These are phyloP conservation scores for Scaptomyza cyrtandrae DNA, from an alignment of 2,888 invertebrate genomes.

Conservation along the genomic window DNA sequence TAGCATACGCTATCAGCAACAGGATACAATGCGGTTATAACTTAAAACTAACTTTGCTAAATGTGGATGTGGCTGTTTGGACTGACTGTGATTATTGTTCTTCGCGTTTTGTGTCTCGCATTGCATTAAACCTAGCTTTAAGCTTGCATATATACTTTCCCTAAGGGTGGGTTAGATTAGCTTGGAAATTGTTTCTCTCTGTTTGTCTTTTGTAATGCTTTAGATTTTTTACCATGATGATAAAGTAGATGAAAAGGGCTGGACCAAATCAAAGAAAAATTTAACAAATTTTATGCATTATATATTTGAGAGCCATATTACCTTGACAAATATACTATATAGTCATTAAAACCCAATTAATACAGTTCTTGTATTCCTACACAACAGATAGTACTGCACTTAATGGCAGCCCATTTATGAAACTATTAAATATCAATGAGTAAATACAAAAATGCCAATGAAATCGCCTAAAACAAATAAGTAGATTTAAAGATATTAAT, in stretches of 20 bases:
- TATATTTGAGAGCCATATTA: too few relatives aligned
- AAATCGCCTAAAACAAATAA: too few relatives aligned
- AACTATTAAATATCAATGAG: too few relatives aligned
- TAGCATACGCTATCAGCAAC: constrained; percentile 59
- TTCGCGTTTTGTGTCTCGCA: constrained; percentile 30
- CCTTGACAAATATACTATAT: too few relatives aligned
- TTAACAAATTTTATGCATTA: too few relatives aligned
- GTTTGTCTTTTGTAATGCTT: constrained; percentile 36
- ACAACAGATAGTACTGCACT: too few relatives aligned
- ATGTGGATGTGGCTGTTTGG: constrained; percentile 36
- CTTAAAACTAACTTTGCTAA: constrained; percentile 34
- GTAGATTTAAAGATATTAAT: too few relatives aligned
- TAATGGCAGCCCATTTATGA: too few relatives aligned
- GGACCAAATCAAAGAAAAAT: too few relatives aligned
- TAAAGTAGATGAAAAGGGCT: background rate
- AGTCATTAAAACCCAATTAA: too few relatives aligned
- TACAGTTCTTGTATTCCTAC: too few relatives aligned
- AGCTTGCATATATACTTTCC: constrained; percentile 46
- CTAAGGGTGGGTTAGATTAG: constrained; percentile 49
- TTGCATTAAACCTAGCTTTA: constrained; percentile 67
- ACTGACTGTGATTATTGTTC: constrained; percentile 64
- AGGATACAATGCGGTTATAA: constrained; percentile 53
- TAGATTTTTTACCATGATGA: constrained; percentile 16
- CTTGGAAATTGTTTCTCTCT: constrained; percentile 40
- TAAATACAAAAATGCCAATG: too few relatives aligned